phyloP scores from a whole-genome alignment of 2,888 invertebrate species.

The Drosophila meridiana region DNA sequence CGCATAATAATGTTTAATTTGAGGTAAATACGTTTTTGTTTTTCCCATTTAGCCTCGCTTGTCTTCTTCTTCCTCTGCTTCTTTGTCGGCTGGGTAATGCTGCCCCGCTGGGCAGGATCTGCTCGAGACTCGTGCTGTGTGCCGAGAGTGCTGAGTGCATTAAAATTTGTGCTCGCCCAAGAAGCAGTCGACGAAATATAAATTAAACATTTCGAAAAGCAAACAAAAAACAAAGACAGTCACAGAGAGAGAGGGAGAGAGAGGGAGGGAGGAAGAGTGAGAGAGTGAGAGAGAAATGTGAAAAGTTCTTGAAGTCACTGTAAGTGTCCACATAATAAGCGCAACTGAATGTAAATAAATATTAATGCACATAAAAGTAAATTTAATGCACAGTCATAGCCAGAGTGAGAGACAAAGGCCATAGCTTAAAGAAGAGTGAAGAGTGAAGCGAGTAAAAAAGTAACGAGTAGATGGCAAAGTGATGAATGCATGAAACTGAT shows the following conservation, averaged over 20 bases:
- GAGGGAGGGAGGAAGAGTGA: neutral
- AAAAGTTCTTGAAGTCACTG: conserved; percentile 23
- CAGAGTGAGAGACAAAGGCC: neutral
- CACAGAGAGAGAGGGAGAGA: neutral
- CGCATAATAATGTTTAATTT: conserved; percentile 85
- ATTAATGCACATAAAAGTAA: conserved; percentile 19
- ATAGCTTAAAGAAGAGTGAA: neutral
- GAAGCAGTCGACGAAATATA: conserved; percentile 40
- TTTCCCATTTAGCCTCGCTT: conserved; percentile 52
- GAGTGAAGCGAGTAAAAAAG: neutral
- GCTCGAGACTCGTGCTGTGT: conserved; percentile 18
- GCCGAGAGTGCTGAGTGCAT: conserved; percentile 59
- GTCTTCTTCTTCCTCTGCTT: conserved; percentile 17
- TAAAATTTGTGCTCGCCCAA: conserved; percentile 56
- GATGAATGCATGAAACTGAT: neutral
- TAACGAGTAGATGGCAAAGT: neutral
- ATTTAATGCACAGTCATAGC: neutral
- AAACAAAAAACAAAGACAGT: neutral
- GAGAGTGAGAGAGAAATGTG: neutral
- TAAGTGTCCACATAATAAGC: conserved; percentile 25
- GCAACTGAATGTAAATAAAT: conserved; percentile 23
- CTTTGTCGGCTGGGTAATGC: conserved; percentile 26
- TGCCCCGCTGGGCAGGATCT: conserved; percentile 44
- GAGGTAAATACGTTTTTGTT: conserved; percentile 82
- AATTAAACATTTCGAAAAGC: conserved; percentile 45